Evolutionary conservation across 2,113 vertebrate species (phyloP).

Genomic region (Oryzias woworae): DNA sequence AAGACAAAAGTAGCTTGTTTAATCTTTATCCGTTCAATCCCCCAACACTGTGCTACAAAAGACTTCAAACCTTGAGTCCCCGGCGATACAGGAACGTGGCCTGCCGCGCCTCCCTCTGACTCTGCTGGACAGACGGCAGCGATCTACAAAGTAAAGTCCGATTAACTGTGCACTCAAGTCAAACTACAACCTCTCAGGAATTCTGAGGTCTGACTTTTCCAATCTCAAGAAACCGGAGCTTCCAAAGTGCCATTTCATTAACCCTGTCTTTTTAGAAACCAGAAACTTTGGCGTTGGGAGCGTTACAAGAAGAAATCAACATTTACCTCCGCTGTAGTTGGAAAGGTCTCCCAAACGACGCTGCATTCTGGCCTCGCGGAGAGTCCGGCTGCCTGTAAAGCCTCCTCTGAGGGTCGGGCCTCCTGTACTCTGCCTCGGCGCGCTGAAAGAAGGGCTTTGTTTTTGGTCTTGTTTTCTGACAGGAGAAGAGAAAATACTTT

Average conservation of each 20-base stretch:
- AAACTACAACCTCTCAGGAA: no score
- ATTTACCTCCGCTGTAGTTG: constrained; percentile 83
- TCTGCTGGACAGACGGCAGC: constrained; percentile 56
- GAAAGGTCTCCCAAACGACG: constrained; percentile 76
- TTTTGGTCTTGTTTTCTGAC: constrained; percentile 61
- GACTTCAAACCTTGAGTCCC: constrained; percentile 85
- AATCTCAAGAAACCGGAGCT: no score
- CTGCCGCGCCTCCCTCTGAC: constrained; percentile 88
- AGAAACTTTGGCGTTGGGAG: no score
- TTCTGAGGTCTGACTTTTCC: no score
- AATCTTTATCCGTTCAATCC: background rate
- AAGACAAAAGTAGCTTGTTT: background rate
- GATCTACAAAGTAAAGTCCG: constrained; percentile 41
- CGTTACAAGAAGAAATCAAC: background rate
- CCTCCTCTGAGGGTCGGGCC: constrained; percentile 79
- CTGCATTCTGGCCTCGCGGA: constrained; percentile 73
- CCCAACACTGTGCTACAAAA: background rate
- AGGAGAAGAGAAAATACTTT: background rate
- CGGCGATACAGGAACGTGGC: constrained; percentile 92
- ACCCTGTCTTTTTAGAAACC: no score
- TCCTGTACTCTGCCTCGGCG: constrained; percentile 75
- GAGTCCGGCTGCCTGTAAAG: constrained; percentile 79
- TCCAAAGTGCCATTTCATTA: no score
- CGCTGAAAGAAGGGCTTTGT: constrained; percentile 80
- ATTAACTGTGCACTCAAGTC: no score